These are phyloP conservation scores for Enteromius argenteus DNA, from an alignment of 2,797 vertebrate genomes.

Conservation along the genomic window DNA sequence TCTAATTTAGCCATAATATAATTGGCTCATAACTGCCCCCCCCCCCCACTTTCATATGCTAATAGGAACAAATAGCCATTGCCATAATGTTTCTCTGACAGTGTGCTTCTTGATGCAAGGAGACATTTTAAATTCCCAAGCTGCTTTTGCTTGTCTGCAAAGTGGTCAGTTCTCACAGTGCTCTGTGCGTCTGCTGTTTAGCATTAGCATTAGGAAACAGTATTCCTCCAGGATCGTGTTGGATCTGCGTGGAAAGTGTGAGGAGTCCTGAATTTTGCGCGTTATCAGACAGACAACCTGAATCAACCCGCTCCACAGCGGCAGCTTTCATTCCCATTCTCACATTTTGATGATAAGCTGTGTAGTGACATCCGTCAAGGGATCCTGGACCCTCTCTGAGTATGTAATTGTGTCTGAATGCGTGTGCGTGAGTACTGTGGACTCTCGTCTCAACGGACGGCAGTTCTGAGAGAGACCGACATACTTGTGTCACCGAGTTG, in stretches of 20 bases:
- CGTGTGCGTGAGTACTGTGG: conserved; percentile 47
- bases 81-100: conserved; percentile 6
- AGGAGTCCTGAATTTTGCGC: conserved; percentile 18
- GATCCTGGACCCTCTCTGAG: conserved; percentile 34
- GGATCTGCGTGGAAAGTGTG: conserved; percentile 20
- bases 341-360: conserved; percentile 57
- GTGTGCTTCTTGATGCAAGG: neutral
- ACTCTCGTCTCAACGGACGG: conserved; percentile 58
- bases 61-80: neutral
- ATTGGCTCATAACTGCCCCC: neutral
- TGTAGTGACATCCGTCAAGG: conserved; percentile 51
- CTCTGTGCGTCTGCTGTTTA: conserved; percentile 15
- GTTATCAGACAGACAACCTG: conserved; percentile 36
- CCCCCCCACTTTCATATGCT: conserved; percentile 1
- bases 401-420: conserved; percentile 44
- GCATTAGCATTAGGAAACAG: neutral
- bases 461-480: conserved; percentile 65
- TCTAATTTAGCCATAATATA: conserved; percentile 14
- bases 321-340: conserved; percentile 49
- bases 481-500: conserved; percentile 61
- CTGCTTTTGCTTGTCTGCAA: conserved; percentile 20
- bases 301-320: conserved; percentile 33
- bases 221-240: neutral
- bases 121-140: conserved; percentile 15
- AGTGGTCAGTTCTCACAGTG: conserved; percentile 23